Evolutionary conservation across 2,113 vertebrate genomes (phyloP).

Genomic region (Psettodes erumei): DNA sequence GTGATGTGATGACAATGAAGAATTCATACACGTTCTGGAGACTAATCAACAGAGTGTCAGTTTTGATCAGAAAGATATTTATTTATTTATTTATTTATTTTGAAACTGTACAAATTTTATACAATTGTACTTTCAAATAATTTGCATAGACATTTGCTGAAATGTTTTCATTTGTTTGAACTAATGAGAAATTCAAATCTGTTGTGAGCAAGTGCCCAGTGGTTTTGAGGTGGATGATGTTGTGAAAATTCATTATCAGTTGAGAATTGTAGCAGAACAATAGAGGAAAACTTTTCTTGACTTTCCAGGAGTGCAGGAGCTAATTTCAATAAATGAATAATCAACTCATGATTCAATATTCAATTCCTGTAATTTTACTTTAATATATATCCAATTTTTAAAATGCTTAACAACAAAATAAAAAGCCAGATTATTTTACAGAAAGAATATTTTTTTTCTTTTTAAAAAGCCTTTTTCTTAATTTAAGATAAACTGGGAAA

Average conservation of each 20-base stretch:
- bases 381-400: too few species aligned
- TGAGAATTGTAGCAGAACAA: not conserved
- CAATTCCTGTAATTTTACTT: too few species aligned
- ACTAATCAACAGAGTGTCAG: not conserved
- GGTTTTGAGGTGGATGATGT: not conserved
- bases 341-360: not conserved
- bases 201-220: not conserved
- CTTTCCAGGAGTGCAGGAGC: not conserved
- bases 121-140: not conserved
- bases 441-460: not conserved
- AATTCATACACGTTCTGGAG: not conserved
- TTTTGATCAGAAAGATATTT: not conserved
- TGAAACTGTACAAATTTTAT: not conserved
- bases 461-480: not conserved
- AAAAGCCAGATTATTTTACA: not conserved
- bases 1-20: not conserved
- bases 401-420: not conserved
- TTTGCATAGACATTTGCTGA: not conserved
- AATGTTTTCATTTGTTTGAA: not conserved
- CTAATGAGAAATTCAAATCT: not conserved
- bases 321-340: not conserved
- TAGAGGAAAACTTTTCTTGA: not conserved
- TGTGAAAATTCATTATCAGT: constrained; percentile 1
- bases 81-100: too few species aligned
- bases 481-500: not conserved